Evolutionary conservation across 2,797 vertebrate genomes (phyloP).

Genomic region (Argyrosomus regius): DNA sequence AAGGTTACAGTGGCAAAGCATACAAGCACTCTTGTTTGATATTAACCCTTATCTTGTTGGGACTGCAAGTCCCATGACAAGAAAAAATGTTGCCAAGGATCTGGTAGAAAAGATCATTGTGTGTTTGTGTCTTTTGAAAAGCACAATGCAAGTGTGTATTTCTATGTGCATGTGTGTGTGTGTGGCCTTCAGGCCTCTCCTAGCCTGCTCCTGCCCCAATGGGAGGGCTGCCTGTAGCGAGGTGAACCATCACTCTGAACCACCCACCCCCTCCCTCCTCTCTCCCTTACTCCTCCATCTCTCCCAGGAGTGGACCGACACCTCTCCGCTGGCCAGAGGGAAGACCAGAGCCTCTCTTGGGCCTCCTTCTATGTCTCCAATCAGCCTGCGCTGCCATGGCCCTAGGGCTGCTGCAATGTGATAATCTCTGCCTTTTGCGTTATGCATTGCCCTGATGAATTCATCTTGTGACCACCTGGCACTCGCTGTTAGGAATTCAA

Average conservation of each 20-base stretch:
- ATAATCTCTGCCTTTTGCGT: slow-evolving; percentile 84
- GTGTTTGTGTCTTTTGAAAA: slow-evolving; percentile 77
- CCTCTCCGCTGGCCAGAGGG: slow-evolving; percentile 83
- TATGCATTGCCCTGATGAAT: slow-evolving; percentile 84
- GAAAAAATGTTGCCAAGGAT: slow-evolving; percentile 78
- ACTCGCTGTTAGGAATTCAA: slow-evolving; percentile 80
- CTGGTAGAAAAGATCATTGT: slow-evolving; percentile 68
- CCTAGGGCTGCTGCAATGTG: slow-evolving; percentile 79
- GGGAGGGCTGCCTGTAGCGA: slow-evolving; percentile 84
- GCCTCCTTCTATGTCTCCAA: slow-evolving; percentile 82
- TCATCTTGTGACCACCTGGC: slow-evolving; percentile 86
- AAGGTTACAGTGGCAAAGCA: slow-evolving; percentile 81
- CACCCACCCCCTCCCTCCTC: slow-evolving; percentile 75
- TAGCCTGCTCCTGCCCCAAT: slow-evolving; percentile 79
- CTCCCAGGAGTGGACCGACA: slow-evolving; percentile 83
- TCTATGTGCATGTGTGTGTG: slow-evolving; percentile 60
- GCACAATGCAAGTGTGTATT: slow-evolving; percentile 67
- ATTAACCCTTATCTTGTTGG: slow-evolving; percentile 85
- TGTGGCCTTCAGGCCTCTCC: slow-evolving; percentile 83
- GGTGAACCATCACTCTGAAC: slow-evolving; percentile 83
- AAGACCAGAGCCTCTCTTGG: slow-evolving; percentile 80
- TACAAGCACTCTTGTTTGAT: slow-evolving; percentile 80
- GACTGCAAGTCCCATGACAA: slow-evolving; percentile 81
- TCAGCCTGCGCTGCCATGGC: slow-evolving; percentile 78
- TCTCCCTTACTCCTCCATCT: slow-evolving; percentile 74